A percentile compares a stretch with the other conserved stretches of the same genome.
Evolutionary conservation across 2,113 vertebrate species (phyloP).

Genomic region (Oreocharis arfaki): DNA sequence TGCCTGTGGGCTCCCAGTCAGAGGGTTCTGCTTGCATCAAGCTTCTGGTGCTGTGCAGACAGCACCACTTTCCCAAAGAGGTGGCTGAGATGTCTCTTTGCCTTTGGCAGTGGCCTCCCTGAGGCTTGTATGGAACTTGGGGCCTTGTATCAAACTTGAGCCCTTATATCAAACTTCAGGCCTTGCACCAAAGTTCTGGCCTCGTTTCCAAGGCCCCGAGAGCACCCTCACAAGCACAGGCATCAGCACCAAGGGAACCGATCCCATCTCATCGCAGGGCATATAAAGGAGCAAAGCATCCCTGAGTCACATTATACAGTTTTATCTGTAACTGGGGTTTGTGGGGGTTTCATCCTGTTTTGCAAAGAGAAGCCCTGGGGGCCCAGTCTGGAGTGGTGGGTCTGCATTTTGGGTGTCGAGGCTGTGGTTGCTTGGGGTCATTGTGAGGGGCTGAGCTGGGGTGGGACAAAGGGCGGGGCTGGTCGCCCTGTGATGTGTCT

Average conservation of each 20-base stretch:
- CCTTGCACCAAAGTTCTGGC: neutral
- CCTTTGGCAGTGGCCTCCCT: neutral
- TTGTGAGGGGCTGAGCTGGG: neutral
- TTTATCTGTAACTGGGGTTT: neutral
- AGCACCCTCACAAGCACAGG: neutral
- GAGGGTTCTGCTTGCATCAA: neutral
- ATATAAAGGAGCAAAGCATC: neutral
- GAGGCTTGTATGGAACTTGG: neutral
- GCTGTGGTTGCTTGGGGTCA: neutral
- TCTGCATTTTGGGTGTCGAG: neutral
- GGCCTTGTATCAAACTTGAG: neutral
- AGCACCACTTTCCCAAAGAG: neutral
- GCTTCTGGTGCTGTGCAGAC: neutral
- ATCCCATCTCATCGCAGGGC: neutral
- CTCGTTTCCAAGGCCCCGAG: neutral
- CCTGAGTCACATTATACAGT: neutral
- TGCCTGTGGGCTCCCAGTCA: neutral
- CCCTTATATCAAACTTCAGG: neutral
- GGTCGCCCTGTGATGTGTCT: too few species aligned
- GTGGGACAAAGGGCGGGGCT: rapidly evolving
- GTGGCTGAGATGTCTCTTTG: neutral
- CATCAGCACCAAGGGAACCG: rapidly evolving
- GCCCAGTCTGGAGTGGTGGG: rapidly evolving
- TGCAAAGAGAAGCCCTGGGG: neutral
- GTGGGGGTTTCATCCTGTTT: neutral